Conservation (phyloP, 1,140 invertebrate species). For the Drosophila elegans region DNA sequence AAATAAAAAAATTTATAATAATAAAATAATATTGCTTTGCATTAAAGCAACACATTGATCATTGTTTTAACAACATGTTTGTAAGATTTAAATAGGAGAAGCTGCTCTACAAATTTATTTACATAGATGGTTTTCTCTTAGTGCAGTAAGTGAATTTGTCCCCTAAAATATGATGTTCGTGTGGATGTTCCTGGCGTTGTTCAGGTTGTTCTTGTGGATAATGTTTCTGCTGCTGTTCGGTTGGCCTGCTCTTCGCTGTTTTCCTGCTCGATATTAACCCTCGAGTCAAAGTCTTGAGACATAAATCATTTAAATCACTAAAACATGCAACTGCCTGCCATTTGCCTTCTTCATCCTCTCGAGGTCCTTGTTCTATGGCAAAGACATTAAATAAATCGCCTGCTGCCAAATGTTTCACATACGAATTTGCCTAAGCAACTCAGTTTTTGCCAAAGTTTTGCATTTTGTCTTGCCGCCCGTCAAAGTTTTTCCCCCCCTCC, state of each 20-base stretch:
- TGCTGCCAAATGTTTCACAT: conserved; percentile 82
- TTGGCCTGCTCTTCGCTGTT: conserved; percentile 35
- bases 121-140: not conserved
- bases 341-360: conserved; percentile 1
- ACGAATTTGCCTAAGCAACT: conserved; percentile 80
- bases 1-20: not conserved
- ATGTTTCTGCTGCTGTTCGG: conserved; percentile 30
- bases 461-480: conserved; percentile 62
- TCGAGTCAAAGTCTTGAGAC: conserved; percentile 73
- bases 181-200: conserved; percentile 24
- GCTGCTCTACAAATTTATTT: not conserved
- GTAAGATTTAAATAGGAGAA: too few species aligned
- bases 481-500: conserved; percentile 22
- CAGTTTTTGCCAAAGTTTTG: conserved; percentile 69
- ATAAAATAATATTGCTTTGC: not conserved
- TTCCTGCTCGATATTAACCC: conserved; percentile 72
- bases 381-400: conserved; percentile 83
- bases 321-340: conserved; percentile 71
- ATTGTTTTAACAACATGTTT: too few species aligned
- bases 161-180: conserved; percentile 36
- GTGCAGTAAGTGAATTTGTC: conserved; percentile 26
- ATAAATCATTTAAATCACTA: conserved; percentile 82
- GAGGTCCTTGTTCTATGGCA: conserved; percentile 41
- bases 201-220: conserved; percentile 29
- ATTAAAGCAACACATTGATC: too few species aligned